Percentiles rank a stretch among this genome's conserved stretches.
phyloP scores from a whole-genome alignment of 1,140 invertebrate genomes.

The Drosophila biarmipes region DNA sequence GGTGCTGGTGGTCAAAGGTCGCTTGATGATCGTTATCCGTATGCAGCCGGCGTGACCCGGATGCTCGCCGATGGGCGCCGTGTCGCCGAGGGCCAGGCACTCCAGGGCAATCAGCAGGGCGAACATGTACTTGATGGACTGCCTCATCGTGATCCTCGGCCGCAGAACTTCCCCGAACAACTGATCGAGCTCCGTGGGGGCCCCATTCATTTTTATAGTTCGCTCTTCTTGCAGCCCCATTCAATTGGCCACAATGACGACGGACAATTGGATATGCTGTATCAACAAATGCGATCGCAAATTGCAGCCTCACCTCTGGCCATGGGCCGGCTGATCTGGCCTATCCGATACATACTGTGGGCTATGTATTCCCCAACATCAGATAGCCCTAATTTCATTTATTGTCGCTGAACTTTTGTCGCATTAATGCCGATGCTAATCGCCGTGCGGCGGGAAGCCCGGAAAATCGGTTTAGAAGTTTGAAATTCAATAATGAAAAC shows the following conservation, averaged over 20 bases:
- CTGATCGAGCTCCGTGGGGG: not conserved
- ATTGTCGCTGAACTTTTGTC: constrained; percentile 14
- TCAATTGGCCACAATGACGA: constrained; percentile 27
- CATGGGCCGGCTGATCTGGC: constrained; percentile 1
- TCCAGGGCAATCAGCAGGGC: constrained; percentile 5
- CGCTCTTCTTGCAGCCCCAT: constrained; percentile 29
- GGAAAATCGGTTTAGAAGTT: not conserved
- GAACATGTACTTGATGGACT: not conserved
- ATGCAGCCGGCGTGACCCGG: constrained; percentile 64
- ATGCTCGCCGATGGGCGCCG: constrained; percentile 53
- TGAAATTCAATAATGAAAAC: not conserved
- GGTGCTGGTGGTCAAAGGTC: constrained; percentile 20
- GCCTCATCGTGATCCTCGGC: constrained; percentile 6
- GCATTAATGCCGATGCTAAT: constrained; percentile 7
- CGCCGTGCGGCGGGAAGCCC: not conserved
- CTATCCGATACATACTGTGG: not conserved
- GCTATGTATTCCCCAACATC: not conserved
- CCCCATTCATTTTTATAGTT: constrained; percentile 15
- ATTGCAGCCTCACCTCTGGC: constrained; percentile 34
- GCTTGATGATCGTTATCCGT: constrained; percentile 58
- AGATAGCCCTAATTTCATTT: constrained; percentile 20
- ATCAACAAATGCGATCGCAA: constrained; percentile 41
- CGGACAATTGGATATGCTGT: constrained; percentile 18
- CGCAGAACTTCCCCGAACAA: not conserved
- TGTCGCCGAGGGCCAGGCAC: constrained; percentile 1